Evolutionary conservation across 2,797 vertebrate genomes (phyloP).

Genomic region (Acipenser ruthenus): DNA sequence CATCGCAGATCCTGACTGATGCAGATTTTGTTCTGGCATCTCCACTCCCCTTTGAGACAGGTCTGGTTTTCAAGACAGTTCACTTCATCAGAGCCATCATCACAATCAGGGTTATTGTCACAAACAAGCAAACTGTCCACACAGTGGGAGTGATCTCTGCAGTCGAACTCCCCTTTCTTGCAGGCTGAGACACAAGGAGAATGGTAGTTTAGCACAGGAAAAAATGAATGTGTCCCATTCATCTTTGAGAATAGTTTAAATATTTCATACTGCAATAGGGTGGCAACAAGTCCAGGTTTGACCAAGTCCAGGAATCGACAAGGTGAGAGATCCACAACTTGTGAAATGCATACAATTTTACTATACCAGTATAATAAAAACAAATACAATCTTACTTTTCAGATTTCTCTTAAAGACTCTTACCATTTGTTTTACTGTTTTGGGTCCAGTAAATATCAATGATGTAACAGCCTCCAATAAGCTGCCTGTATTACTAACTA

Average conservation of each 20-base stretch:
- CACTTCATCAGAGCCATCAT: slow-evolving; percentile 62
- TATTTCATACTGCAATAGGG: not conserved
- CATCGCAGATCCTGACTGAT: slow-evolving; percentile 60
- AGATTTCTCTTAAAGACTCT: too few relatives aligned
- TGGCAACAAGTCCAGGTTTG: too few relatives aligned
- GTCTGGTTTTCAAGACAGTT: slow-evolving; percentile 46
- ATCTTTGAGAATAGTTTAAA: not conserved
- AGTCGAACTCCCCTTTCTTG: slow-evolving; percentile 52
- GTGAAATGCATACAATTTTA: not conserved
- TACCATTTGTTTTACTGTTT: too few relatives aligned
- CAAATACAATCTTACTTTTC: too few relatives aligned
- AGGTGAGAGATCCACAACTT: not conserved
- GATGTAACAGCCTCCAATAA: too few relatives aligned
- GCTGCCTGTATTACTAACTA: too few relatives aligned
- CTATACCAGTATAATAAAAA: too few relatives aligned
- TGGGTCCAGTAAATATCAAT: too few relatives aligned
- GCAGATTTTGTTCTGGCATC: slow-evolving; percentile 68
- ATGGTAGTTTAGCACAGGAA: not conserved
- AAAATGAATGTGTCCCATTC: not conserved
- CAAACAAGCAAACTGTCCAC: slow-evolving; percentile 57
- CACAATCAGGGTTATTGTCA: slow-evolving; percentile 60
- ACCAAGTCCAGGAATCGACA: not conserved
- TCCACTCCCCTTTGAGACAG: slow-evolving; percentile 72
- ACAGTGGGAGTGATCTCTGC: slow-evolving; percentile 57
- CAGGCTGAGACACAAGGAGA: slow-evolving; percentile 41